A percentile compares a stretch with the other conserved stretches of the same genome.
Conservation (phyloP, 2,797 vertebrate species). For the Anableps anableps region DNA sequence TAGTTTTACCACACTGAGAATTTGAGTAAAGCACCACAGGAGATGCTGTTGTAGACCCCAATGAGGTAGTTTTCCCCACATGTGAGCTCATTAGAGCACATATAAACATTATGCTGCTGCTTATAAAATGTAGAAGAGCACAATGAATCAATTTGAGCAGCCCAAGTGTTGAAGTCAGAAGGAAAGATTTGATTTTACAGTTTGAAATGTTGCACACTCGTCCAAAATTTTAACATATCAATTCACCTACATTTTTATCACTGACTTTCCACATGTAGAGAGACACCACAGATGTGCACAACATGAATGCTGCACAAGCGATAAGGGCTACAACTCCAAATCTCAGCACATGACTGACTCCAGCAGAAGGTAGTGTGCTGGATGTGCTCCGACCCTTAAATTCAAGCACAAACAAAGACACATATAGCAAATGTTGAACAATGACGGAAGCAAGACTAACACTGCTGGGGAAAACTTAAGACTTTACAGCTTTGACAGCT, state of each 20-base stretch:
- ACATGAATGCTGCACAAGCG: constrained; percentile 82
- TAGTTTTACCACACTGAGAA: constrained; percentile 48
- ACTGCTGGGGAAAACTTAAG: constrained; percentile 3
- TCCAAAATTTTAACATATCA: constrained; percentile 23
- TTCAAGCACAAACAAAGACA: constrained; percentile 40
- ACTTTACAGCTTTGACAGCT: constrained; percentile 19
- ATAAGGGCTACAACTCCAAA: constrained; percentile 84
- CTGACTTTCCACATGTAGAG: constrained; percentile 91
- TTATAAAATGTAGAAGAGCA: constrained; percentile 30
- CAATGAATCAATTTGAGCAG: constrained; percentile 20
- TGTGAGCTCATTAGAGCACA: constrained; percentile 67
- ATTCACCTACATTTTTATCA: constrained; percentile 86
- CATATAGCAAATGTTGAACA: constrained; percentile 3
- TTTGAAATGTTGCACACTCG: constrained; percentile 4
- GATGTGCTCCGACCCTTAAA: constrained; percentile 79
- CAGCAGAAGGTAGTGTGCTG: constrained; percentile 46
- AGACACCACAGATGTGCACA: constrained; percentile 88
- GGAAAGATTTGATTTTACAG: constrained; percentile 35
- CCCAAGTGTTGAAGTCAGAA: constrained; percentile 16
- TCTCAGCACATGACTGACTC: constrained; percentile 77
- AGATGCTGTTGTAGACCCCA: constrained; percentile 52
- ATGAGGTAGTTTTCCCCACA: constrained; percentile 59
- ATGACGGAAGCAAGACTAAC: not conserved
- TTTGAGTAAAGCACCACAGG: constrained; percentile 55
- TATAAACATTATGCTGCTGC: constrained; percentile 52